Base-by-base conservation (phyloP, 2,797 vertebrate species). In the Myripristis jacobus region DNA sequence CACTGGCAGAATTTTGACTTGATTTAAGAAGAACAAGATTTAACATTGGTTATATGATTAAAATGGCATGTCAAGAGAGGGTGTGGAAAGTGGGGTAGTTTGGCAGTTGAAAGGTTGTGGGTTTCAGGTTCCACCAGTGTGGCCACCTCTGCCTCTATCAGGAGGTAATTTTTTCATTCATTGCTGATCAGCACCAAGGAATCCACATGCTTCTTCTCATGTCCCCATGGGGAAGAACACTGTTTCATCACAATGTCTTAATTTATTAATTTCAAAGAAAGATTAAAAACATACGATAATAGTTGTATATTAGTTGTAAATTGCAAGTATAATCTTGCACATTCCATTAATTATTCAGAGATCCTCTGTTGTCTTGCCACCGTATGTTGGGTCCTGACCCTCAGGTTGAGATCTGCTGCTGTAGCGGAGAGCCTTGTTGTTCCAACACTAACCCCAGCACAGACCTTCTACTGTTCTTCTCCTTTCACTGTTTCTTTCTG, bases 361-460 rank as follows among this genome's bases (percentile, higher is more conserved):
- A 77, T 24, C 22, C 29, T 7, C 54, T 10, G 10, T 10, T 22
- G 2, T 31, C 18, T 41, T 13, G 3, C 38, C 38, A 41, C 38
- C 38, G 13, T 29, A 1, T 66, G 8, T 16, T 50, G 36, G 19
- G 52, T 64, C 43, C 38, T 46, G 52, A 61, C 63, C 72, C 59
- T 36, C 53, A 68, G 66, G 78, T 66, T 84, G 82, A 91, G 88
- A 91, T 89, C 84, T 87, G 77, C 73, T 86, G 86, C 65, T 70
- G 62, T 46, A 58, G 56, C 47, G 55, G 59, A 82, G 68, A 73
- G 61, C 65, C 65, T 82, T 84, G 69, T 66, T 73, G 58, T 81
- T 84, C 75, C 65, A 77, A 81, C 79, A 92, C 92, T 94, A 95
- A 94, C 92, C 76, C 41, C 58, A 76, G 65, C 66, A 65, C 61